Evolutionary conservation across 1,140 invertebrate genomes (phyloP), one percentile per base, ranked within the genome.

Genomic region (Heliothis subflexa): DNA sequence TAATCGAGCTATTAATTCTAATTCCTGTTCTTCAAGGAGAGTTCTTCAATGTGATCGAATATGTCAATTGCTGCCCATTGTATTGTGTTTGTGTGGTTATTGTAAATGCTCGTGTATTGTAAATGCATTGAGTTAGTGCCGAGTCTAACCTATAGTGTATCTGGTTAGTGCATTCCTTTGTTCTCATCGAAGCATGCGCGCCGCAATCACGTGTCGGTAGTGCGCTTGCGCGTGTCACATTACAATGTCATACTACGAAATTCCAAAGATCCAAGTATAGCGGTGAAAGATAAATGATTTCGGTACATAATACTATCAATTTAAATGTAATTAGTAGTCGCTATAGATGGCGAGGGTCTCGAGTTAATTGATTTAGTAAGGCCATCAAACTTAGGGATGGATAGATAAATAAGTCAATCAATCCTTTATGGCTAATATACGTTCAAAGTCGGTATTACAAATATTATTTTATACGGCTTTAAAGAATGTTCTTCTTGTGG

Each of bases 241-340:
- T 61, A 45, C 71, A 47, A 74, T 74, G 71, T 74, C 71, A 74
- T 59, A 73, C n/a, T 55, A 74, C 55, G 71, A 59, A 74, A 74
- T 74, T 68, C 45, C 64, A 68, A 3, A 64, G 33, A 64, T 45
- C n/a, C 28, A 40, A 64, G 40, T 64, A 64, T 9, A 13, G 2
- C 61, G 2, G 11, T 45, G 61, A 40, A 62, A 62, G 14, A 45
- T 16, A 62, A 11, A 45, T 40, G 13, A n/a, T 54, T 40, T 40
- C 7, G 61, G n/a, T 45, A 45, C n/a, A 7, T 62, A 25, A 2
- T 16, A 64, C 28, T 33, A 64, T 64, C 61, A 64, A 18, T 45
- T 64, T 57, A 25, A 45, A 64, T n/a, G 61, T 45, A 64, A 64
- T 64, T 64, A 64, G 16, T 16, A 45, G 61, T 45, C 40, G 16